phyloP scores from a whole-genome alignment of 2,797 vertebrate genomes.

The Hippopotamyrus pictus region DNA sequence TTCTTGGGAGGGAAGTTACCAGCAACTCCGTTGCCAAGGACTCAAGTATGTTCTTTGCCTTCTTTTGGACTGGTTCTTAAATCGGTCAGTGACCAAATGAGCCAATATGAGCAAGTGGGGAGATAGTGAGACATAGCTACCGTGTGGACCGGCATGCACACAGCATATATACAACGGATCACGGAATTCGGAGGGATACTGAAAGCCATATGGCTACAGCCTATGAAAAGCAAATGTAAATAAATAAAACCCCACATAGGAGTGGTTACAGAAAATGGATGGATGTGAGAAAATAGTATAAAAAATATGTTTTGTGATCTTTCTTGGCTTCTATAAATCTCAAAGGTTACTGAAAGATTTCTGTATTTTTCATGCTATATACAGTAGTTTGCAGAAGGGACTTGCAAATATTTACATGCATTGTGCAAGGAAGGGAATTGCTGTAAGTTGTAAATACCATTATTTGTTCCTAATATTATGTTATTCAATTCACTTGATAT shows the following conservation, averaged over 20 bases:
- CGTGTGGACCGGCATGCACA: background rate
- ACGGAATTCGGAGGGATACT: background rate
- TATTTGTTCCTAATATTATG: background rate
- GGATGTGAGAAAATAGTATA: background rate
- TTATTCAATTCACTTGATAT: background rate
- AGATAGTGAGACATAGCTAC: background rate
- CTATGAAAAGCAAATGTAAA: background rate
- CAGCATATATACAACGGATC: background rate
- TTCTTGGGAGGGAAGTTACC: background rate
- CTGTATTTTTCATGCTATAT: background rate
- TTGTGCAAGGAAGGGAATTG: background rate
- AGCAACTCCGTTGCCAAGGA: background rate
- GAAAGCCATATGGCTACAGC: background rate
- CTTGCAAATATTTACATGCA: background rate
- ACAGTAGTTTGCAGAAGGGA: background rate
- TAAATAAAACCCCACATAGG: background rate
- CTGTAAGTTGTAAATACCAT: background rate
- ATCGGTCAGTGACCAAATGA: background rate
- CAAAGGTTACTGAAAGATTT: background rate
- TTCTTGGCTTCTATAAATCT: background rate
- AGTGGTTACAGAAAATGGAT: background rate
- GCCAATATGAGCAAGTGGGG: background rate
- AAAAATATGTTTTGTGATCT: background rate
- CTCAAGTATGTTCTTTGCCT: background rate
- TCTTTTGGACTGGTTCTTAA: background rate